Conservation (phyloP, 2,888 invertebrate species). For the Brachynemurus nebulosus region DNA sequence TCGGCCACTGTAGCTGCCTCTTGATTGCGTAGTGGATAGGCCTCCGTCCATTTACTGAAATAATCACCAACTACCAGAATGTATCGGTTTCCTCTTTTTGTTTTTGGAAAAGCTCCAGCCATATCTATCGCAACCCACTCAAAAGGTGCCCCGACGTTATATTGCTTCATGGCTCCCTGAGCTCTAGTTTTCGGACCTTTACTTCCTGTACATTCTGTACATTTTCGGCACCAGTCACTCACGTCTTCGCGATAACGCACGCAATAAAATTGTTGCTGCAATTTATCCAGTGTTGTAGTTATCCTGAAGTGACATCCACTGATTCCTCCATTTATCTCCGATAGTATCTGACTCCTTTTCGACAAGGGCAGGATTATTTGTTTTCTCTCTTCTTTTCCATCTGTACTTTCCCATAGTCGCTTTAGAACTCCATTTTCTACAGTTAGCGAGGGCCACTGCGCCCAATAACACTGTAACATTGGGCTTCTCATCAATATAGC, state of each 20-base stretch:
- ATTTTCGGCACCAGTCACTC: constrained; percentile 8
- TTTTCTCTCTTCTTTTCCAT: background rate
- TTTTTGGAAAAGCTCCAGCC: constrained; percentile 17
- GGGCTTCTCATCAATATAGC: too few relatives aligned
- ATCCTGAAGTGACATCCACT: background rate
- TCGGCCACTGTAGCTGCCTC: constrained; percentile 19
- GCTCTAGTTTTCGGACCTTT: constrained; percentile 6
- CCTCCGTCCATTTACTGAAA: background rate
- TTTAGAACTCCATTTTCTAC: background rate
- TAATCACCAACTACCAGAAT: constrained; percentile 12
- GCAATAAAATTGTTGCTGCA: constrained; percentile 14
- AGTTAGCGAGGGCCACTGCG: background rate
- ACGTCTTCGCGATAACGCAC: constrained; percentile 4
- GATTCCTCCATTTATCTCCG: background rate
- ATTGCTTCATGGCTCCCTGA: constrained; percentile 9
- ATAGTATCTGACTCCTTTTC: background rate
- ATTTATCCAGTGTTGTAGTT: constrained; percentile 2
- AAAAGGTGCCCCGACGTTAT: constrained; percentile 17
- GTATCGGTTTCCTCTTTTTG: constrained; percentile 12
- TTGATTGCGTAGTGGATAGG: background rate
- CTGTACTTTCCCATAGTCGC: background rate
- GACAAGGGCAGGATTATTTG: background rate
- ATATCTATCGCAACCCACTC: constrained; percentile 18
- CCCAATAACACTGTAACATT: background rate
- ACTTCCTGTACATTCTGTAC: constrained; percentile 1